Percentiles rank a stretch among this genome's conserved stretches.
Evolutionary conservation across 2,113 vertebrate genomes (phyloP).

Genomic region (Neodon shergylaensis): DNA sequence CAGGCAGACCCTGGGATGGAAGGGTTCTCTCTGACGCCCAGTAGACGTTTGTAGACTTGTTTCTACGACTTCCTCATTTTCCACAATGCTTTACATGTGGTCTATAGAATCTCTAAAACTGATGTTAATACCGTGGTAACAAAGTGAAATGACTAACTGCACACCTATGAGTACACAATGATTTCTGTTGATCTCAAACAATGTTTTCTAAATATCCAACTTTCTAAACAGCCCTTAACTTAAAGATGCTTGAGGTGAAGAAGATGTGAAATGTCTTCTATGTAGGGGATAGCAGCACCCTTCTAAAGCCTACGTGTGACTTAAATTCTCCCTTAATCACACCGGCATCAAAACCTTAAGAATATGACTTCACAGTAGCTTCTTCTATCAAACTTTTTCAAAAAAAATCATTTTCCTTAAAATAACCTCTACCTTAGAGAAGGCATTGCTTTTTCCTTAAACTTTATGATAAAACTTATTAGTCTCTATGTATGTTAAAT

Average conservation of each 20-base stretch:
- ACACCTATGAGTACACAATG: neutral
- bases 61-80: slow-evolving; percentile 23
- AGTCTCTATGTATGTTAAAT: slow-evolving; percentile 67
- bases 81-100: neutral
- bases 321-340: neutral
- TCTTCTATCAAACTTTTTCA: neutral
- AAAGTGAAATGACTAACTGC: neutral
- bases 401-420: slow-evolving; percentile 30
- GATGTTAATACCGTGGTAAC: neutral
- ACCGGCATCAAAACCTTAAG: neutral
- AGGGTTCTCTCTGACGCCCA: neutral
- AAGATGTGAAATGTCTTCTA: neutral
- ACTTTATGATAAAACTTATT: slow-evolving; percentile 70
- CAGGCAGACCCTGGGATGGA: neutral
- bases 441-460: slow-evolving; percentile 56
- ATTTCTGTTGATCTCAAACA: neutral
- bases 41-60: neutral
- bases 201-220: neutral
- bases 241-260: neutral
- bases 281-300: neutral
- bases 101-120: slow-evolving; percentile 21
- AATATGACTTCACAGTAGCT: neutral
- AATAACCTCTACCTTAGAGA: slow-evolving; percentile 52
- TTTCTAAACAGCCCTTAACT: neutral
- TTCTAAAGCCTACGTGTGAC: neutral